Conservation (phyloP, 2,113 vertebrate species). For the Myxocyprinus asiaticus region DNA sequence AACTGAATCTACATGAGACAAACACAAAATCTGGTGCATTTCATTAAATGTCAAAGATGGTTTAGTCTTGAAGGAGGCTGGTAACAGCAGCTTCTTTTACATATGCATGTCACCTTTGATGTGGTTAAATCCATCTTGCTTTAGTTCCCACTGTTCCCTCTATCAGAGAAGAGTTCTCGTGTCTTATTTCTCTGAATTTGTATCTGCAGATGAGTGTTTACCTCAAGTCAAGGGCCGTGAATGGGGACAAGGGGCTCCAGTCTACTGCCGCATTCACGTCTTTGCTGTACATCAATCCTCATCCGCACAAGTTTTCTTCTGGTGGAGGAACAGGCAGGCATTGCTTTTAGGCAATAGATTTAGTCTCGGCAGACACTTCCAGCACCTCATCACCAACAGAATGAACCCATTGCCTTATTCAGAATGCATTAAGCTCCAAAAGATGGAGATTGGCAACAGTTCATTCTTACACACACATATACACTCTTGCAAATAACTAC, state of each 20-base stretch:
- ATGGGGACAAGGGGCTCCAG: no score
- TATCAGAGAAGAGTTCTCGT: background rate
- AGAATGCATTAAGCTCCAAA: background rate
- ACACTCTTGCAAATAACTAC: background rate
- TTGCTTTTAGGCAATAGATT: background rate
- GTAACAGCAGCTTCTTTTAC: background rate
- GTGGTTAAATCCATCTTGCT: background rate
- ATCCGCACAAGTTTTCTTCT: background rate
- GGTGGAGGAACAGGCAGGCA: no score
- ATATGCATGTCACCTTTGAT: slow-evolving; percentile 26
- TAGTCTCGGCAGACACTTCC: background rate
- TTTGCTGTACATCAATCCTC: slow-evolving; percentile 26
- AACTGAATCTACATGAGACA: slow-evolving; percentile 13
- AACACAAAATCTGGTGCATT: background rate
- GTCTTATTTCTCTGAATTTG: slow-evolving; percentile 8
- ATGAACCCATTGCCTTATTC: background rate
- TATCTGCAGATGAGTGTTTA: slow-evolving; percentile 12
- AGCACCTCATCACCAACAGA: background rate
- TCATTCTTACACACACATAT: background rate
- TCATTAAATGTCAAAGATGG: slow-evolving; percentile 13
- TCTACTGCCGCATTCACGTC: no score
- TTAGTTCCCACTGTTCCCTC: slow-evolving; percentile 1
- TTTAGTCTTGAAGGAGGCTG: slow-evolving; percentile 35
- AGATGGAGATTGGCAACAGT: background rate
- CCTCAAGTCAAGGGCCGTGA: background rate